These are phyloP conservation scores for Petrocephalus sullivani DNA, from an alignment of 2,797 vertebrate species.

Conservation along the genomic window DNA sequence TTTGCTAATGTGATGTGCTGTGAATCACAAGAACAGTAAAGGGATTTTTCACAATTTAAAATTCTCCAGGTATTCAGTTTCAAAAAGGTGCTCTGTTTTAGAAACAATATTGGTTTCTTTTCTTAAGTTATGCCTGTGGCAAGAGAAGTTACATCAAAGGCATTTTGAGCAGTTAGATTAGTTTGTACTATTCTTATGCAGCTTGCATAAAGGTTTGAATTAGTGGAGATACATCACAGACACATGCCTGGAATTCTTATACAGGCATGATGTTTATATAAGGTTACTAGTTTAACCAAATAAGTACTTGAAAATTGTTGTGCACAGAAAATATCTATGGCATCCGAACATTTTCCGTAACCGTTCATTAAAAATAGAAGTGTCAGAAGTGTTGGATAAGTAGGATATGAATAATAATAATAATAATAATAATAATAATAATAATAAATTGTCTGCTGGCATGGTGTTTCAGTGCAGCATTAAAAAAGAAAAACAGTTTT, in stretches of 20 bases:
- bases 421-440: background rate
- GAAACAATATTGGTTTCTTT: background rate
- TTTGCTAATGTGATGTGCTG: background rate
- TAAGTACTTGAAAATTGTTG: background rate
- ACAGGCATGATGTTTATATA: background rate
- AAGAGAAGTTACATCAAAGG: background rate
- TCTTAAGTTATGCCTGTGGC: background rate
- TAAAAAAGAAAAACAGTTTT: background rate
- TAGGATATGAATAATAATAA: background rate
- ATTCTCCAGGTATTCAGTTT: background rate
- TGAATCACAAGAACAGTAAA: background rate
- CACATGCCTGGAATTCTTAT: background rate
- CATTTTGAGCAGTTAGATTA: background rate
- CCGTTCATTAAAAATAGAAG: background rate
- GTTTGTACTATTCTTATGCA: background rate
- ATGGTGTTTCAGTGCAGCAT: too few species aligned
- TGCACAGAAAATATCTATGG: background rate
- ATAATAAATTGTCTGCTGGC: background rate
- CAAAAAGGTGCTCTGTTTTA: background rate
- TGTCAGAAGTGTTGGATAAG: background rate
- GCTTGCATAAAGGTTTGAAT: background rate
- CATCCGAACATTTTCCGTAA: background rate
- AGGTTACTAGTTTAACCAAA: background rate
- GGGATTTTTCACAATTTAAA: background rate
- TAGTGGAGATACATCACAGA: background rate